Percentiles rank a stretch among this genome's conserved stretches.
Evolutionary conservation across 2,797 vertebrate species (phyloP).

Genomic region (Hemitrygon akajei): DNA sequence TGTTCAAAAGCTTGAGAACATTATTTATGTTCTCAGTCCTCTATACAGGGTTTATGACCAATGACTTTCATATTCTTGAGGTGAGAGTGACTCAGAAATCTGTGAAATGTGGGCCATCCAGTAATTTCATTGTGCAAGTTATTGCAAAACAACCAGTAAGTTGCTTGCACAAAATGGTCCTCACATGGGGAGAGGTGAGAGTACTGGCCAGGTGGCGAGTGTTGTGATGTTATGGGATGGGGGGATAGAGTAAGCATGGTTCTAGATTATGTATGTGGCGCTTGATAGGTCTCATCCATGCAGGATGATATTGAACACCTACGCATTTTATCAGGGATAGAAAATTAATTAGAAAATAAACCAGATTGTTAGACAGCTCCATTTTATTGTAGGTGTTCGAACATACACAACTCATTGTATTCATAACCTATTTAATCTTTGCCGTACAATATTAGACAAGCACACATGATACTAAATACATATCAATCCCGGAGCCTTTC

Average conservation of each 20-base stretch:
- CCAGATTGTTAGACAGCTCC: background rate
- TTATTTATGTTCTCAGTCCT: background rate
- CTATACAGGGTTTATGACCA: background rate
- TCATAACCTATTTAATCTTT: background rate
- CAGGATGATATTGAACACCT: background rate
- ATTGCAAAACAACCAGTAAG: too few species aligned
- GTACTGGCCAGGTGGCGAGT: too few species aligned
- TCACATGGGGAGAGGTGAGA: too few species aligned
- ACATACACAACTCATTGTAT: background rate
- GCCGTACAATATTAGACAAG: background rate
- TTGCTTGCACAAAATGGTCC: too few species aligned
- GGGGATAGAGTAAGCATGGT: too few species aligned
- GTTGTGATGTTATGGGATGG: too few species aligned
- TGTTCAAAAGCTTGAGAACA: background rate
- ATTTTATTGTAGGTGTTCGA: background rate
- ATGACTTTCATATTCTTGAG: background rate
- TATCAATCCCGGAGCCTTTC: too few species aligned
- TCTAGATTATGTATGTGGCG: background rate
- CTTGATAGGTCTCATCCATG: background rate
- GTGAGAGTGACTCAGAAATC: background rate
- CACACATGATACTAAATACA: background rate
- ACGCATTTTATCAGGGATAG: too few species aligned
- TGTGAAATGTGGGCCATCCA: background rate
- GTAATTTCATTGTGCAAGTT: too few species aligned
- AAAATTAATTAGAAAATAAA: too few species aligned